A percentile compares a stretch with the other conserved stretches of the same genome.
These are phyloP conservation scores for Actias luna DNA, from an alignment of 2,888 invertebrate species.

Conservation along the genomic window DNA sequence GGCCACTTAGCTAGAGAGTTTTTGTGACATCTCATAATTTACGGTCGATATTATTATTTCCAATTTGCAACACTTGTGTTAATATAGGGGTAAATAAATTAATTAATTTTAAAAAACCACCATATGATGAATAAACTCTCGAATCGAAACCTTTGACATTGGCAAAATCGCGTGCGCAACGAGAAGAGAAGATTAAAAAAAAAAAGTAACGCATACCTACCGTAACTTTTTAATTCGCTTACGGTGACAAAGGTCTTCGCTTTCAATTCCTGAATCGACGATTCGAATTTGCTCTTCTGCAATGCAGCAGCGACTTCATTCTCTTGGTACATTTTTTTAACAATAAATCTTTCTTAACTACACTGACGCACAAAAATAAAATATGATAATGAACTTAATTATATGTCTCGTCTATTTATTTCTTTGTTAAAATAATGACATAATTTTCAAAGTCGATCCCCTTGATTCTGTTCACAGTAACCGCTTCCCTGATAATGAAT, in stretches of 20 bases:
- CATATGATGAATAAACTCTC: no score
- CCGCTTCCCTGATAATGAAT: slow-evolving; percentile 7
- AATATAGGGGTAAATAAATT: no score
- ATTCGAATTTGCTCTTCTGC: slow-evolving; percentile 68
- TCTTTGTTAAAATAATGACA: background rate
- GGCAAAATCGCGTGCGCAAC: background rate
- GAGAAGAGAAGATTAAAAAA: background rate
- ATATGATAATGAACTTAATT: background rate
- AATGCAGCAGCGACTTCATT: slow-evolving; percentile 33
- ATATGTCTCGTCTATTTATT: background rate
- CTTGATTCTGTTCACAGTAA: background rate
- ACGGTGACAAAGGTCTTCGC: slow-evolving; percentile 65
- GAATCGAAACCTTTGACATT: no score
- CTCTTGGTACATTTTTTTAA: slow-evolving; percentile 59
- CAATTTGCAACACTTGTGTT: no score
- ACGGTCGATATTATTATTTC: no score
- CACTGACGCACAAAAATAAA: background rate
- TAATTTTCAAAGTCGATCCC: background rate
- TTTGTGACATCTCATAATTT: no score
- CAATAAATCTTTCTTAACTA: background rate
- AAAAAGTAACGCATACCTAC: slow-evolving; percentile 32
- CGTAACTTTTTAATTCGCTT: slow-evolving; percentile 62
- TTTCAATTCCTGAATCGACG: slow-evolving; percentile 70
- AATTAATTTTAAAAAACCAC: no score
- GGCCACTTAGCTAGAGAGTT: no score